phyloP scores from a whole-genome alignment of 2,113 vertebrate genomes.

The Phylloscopus trochiloides region DNA sequence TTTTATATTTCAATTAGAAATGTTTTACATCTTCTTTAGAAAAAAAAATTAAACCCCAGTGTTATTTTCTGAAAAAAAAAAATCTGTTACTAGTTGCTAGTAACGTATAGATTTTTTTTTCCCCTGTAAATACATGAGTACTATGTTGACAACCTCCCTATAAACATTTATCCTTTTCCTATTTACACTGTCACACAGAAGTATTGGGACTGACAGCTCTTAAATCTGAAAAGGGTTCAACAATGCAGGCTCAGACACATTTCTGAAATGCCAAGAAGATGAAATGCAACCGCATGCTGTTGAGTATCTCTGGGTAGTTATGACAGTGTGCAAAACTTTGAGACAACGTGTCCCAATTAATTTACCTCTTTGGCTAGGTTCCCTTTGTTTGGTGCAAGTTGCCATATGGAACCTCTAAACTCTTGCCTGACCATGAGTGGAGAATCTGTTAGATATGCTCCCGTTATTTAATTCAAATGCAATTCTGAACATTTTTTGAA shows the following conservation, averaged over 20 bases:
- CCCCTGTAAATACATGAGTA: not conserved
- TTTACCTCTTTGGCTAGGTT: conserved; percentile 75
- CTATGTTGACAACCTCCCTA: not conserved
- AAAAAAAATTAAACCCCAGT: not conserved
- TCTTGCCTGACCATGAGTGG: conserved; percentile 53
- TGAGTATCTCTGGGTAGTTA: conserved; percentile 68
- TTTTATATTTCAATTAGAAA: not conserved
- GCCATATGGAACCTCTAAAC: conserved; percentile 89
- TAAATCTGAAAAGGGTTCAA: conserved; percentile 14
- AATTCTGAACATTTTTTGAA: conserved; percentile 22
- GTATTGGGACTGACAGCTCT: conserved; percentile 34
- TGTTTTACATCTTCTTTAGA: not conserved
- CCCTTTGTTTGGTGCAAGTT: conserved; percentile 78
- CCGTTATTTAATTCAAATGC: conserved; percentile 19
- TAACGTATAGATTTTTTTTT: not conserved
- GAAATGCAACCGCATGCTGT: conserved; percentile 69
- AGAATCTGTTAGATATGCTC: not conserved
- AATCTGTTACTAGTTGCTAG: not conserved
- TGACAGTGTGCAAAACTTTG: conserved; percentile 73
- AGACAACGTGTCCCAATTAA: conserved; percentile 74
- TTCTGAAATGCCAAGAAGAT: conserved; percentile 67
- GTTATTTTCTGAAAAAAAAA: not conserved
- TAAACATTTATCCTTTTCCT: not conserved
- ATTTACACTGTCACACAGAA: conserved; percentile 13
- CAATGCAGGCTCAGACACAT: conserved; percentile 54